Percentiles rank a stretch among this genome's conserved stretches.
These are phyloP conservation scores for Troides aeacus DNA, from an alignment of 2,888 invertebrate species.

Conservation along the genomic window DNA sequence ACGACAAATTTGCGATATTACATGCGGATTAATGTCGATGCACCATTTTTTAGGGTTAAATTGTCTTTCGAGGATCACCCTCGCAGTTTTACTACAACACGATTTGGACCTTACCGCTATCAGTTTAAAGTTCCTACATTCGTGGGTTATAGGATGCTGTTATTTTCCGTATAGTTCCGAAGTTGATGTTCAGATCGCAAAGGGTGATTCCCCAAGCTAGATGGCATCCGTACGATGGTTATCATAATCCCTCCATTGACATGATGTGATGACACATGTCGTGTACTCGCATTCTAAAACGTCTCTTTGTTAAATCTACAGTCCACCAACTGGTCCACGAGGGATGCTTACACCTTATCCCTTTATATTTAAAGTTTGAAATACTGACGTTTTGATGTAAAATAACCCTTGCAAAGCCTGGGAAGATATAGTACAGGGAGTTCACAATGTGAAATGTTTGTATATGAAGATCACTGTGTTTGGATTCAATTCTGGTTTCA, in stretches of 20 bases:
- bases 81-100: constrained; percentile 39
- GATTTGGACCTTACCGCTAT: constrained; percentile 8
- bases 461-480: constrained; percentile 61
- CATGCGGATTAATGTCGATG: constrained; percentile 78
- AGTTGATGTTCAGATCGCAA: constrained; percentile 62
- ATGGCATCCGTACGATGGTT: constrained; percentile 78
- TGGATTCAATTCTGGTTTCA: constrained; percentile 50
- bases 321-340: constrained; percentile 36
- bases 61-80: constrained; percentile 75
- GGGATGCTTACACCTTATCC: constrained; percentile 41
- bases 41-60: constrained; percentile 79
- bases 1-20: constrained; percentile 80
- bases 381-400: constrained; percentile 26
- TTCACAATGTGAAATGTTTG: constrained; percentile 73
- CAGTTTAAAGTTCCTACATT: constrained; percentile 1
- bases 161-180: constrained; percentile 49
- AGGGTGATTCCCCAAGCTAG: constrained; percentile 77
- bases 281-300: constrained; percentile 73
- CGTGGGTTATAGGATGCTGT: constrained; percentile 31
- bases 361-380: constrained; percentile 41
- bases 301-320: constrained; percentile 63
- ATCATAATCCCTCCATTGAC: constrained; percentile 80
- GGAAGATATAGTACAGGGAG: constrained; percentile 62
- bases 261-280: constrained; percentile 81
- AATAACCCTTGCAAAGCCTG: constrained; percentile 47